A percentile compares a stretch with the other conserved stretches of the same genome.
phyloP scores from a whole-genome alignment of 2,797 vertebrate species.

The Chaunax sp. region DNA sequence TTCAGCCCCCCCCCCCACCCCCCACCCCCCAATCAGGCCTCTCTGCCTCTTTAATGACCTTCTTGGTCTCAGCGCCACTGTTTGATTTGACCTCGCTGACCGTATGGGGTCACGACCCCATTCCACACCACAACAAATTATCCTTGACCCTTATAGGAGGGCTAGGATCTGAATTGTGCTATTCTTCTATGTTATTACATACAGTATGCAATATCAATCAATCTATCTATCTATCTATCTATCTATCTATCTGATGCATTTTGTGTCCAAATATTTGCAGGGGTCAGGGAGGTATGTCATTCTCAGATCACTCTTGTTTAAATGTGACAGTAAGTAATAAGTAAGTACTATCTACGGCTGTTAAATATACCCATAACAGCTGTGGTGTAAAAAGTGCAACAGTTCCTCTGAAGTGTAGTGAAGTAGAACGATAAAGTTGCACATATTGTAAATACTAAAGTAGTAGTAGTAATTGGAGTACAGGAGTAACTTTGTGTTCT shows the following conservation, averaged over 20 bases:
- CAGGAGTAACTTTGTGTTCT: background rate
- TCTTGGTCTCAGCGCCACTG: slow-evolving; percentile 61
- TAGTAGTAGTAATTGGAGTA: background rate
- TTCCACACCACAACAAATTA: slow-evolving; percentile 79
- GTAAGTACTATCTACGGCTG: no score
- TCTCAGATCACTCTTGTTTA: no score
- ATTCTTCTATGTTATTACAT: slow-evolving; percentile 33
- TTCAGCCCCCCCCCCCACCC: slow-evolving; percentile 27
- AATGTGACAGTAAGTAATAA: no score
- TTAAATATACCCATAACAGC: background rate
- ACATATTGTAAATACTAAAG: background rate
- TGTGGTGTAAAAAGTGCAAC: background rate
- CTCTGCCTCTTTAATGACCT: slow-evolving; percentile 76
- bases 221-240: slow-evolving; percentile 4
- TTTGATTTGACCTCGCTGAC: slow-evolving; percentile 79
- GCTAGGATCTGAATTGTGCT: slow-evolving; percentile 39
- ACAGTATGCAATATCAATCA: slow-evolving; percentile 13
- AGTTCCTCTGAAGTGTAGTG: background rate
- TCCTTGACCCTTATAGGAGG: slow-evolving; percentile 67
- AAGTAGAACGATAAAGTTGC: background rate
- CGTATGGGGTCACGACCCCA: slow-evolving; percentile 71
- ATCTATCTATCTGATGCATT: no score
- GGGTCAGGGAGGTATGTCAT: no score
- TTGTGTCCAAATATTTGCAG: no score
- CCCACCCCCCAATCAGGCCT: slow-evolving; percentile 50